Base-by-base conservation (phyloP, 2,888 invertebrate species). In the Anthophora plumipes region DNA sequence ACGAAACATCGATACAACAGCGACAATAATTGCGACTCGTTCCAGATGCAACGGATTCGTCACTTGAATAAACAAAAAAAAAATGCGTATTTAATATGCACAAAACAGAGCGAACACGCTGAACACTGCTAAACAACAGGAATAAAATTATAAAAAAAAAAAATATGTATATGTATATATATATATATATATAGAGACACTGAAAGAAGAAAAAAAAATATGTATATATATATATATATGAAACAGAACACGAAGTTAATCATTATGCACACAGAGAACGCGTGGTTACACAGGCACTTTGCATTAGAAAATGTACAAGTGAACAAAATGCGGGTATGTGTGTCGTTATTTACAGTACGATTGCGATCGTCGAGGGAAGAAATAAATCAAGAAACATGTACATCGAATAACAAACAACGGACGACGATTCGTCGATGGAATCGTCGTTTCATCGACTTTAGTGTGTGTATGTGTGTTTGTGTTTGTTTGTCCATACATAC, bases 231-330 rank as follows among this genome's bases (percentile, higher is more conserved):
- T 20, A 57, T n/a, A 37, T n/a, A 37, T 39, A n/a, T 57, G 20
- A 43, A 8, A 46, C 11, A 20, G 37, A 55, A 71, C 71, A 76
- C 68, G 67, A 78, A 52, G 25, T 69, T 39, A 31, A n/a, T 25
- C 41, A 52, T 76, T 76, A 77, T 83, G 66, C 77, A 73, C 59
- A 74, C 66, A 76, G 52, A 37, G 20, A 87, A 83, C 68, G 72
- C 73, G 74, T 50, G 69, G 70, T 82, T 82, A 72, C 63, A 73
- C 85, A 83, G 74, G 55, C 77, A 82, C 50, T 71, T 68, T 64
- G 70, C 61, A 31, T 41, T 61, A 50, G 22, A 59, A 22, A 54
- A 75, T 87, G 64, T 79, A 82, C 84, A 87, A 54, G 67, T 80
- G 77, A 46, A 46, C 59, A 39, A 14, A 14, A 61, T 61, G 68